Evolutionary conservation across 2,888 invertebrate species (phyloP), one percentile per base, ranked within the genome.

Genomic region (Cephus rjabovi): DNA sequence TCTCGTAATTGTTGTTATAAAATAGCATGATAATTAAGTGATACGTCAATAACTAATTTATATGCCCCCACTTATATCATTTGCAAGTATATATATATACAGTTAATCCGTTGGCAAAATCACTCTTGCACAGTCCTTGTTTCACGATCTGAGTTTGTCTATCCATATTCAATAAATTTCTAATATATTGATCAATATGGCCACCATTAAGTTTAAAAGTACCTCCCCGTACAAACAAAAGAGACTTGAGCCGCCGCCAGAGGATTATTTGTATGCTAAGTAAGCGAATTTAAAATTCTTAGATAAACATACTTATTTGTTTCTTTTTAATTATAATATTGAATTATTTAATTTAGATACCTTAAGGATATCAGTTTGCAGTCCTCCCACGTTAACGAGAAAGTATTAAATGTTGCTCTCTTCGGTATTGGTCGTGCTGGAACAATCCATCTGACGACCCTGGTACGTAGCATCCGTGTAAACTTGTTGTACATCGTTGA

Each of bases 341-440:
- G 56, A 56, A 56, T 56, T 9, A 23, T 23, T 56, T 56, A 56
- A 23, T 56, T 15, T 23, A 56, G 56, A 69, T 93, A 93, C 82
- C 80, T 92, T 11, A 89, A 92, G 76, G 92, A 93, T 82, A 84
- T 93, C 2, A 56, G 9, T 15, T 56, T 56, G 9, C 56, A 56
- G 23, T 23, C 6, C 23, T 9, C 9, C 0, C 87, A 85, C 75
- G 80, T 81, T 2, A 78, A 81, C 3, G 88, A 87, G 1, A 81
- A 88, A 1, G 90, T 92, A 1, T 84, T 94, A 1, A 92, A 92
- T 4, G 87, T 92, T 0, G 94, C 94, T 6, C 89, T 94, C 34
- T 94, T 94, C 82, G 94, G 94, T 1, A 89, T 93, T 2, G 94
- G 94, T 1, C 93, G 94, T 40, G 94, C 94, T 3, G 94, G 95